phyloP scores from a whole-genome alignment of 2,797 vertebrate species.

The Etheostoma perlongum region DNA sequence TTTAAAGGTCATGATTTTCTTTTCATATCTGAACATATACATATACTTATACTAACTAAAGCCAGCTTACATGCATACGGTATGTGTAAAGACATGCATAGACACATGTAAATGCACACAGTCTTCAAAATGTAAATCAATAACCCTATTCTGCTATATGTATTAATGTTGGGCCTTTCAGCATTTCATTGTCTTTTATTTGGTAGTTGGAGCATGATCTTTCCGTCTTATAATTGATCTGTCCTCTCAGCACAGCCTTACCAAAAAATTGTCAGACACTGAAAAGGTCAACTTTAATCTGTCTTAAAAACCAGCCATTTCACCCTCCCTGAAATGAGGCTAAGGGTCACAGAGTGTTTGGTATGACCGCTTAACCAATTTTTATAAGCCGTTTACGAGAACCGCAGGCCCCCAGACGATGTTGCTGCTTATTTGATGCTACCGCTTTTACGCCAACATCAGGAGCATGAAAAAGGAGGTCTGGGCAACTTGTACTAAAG shows the following conservation, averaged over 20 bases:
- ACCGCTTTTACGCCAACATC: conserved; percentile 57
- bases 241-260: conserved; percentile 53
- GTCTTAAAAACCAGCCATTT: conserved; percentile 65
- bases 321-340: conserved; percentile 70
- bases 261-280: conserved; percentile 52
- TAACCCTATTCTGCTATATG: conserved; percentile 13
- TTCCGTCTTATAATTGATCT: conserved; percentile 54
- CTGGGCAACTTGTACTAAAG: conserved; percentile 59
- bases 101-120: not conserved
- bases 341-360: conserved; percentile 66
- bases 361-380: conserved; percentile 70
- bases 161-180: conserved; percentile 19
- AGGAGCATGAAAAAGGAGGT: conserved; percentile 62
- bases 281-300: conserved; percentile 82
- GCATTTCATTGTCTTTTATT: conserved; percentile 50
- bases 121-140: conserved; percentile 22
- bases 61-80: not conserved
- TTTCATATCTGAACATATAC: not conserved
- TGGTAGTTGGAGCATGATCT: conserved; percentile 55
- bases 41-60: conserved; percentile 6
- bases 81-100: not conserved
- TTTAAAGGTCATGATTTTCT: conserved; percentile 43
- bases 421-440: conserved; percentile 66
- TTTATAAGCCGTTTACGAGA: conserved; percentile 76
- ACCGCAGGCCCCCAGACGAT: conserved; percentile 42